Conservation (phyloP, 2,888 invertebrate genomes). For the Drosophila mulleri region DNA sequence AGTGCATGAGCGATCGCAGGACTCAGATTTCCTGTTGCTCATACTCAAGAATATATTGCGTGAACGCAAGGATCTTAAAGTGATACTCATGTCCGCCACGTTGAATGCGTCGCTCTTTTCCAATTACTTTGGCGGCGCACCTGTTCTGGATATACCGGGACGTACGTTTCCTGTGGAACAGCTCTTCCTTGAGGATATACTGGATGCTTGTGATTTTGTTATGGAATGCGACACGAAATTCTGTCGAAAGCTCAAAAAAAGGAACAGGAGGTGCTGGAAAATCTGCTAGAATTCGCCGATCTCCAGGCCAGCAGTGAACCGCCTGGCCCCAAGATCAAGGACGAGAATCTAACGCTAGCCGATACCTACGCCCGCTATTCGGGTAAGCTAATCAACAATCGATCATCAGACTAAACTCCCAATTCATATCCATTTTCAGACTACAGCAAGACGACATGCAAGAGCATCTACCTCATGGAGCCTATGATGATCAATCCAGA, state of each 20-base stretch:
- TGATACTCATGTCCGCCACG: slow-evolving; percentile 97
- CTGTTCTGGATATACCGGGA: slow-evolving; percentile 92
- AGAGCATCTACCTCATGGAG: slow-evolving; percentile 91
- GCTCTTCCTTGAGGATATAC: slow-evolving; percentile 92
- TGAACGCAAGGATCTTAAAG: slow-evolving; percentile 90
- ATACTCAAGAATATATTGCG: slow-evolving; percentile 91
- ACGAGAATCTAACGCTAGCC: slow-evolving; percentile 89
- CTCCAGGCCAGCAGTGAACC: slow-evolving; percentile 86
- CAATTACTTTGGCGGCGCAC: slow-evolving; percentile 91
- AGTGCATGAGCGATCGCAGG: slow-evolving; percentile 96
- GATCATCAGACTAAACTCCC: slow-evolving; percentile 57
- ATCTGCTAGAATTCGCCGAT: slow-evolving; percentile 89
- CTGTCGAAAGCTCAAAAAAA: slow-evolving; percentile 88
- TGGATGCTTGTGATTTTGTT: slow-evolving; percentile 88
- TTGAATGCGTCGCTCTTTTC: slow-evolving; percentile 94
- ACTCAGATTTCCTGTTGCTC: slow-evolving; percentile 95
- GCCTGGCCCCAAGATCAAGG: slow-evolving; percentile 88
- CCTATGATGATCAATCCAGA: slow-evolving; percentile 92
- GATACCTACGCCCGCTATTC: slow-evolving; percentile 89
- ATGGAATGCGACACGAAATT: slow-evolving; percentile 87
- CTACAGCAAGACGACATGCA: slow-evolving; percentile 88
- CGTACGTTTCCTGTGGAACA: slow-evolving; percentile 94
- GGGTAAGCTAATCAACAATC: slow-evolving; percentile 83
- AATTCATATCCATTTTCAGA: slow-evolving; percentile 72
- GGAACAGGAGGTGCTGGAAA: slow-evolving; percentile 87